These are phyloP conservation scores for Hypocryptadius cinnamomeus DNA, from an alignment of 2,113 vertebrate species.

Conservation along the genomic window DNA sequence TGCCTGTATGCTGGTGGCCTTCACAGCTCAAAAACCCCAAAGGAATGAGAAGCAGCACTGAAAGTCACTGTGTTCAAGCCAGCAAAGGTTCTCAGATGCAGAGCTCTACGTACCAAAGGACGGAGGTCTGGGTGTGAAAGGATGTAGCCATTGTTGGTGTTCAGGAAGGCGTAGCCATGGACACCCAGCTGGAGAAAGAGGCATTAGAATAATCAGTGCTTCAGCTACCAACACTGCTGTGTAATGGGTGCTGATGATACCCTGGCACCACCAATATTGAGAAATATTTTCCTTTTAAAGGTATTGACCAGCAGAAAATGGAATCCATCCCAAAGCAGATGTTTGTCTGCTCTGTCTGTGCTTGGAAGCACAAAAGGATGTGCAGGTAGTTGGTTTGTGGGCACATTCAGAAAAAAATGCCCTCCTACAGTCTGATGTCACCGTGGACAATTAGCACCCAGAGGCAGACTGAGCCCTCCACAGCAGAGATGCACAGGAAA, in stretches of 20 bases:
- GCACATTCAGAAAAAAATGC: neutral
- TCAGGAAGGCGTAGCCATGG: conserved; percentile 90
- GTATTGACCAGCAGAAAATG: neutral
- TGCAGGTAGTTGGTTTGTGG: neutral
- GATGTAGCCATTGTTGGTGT: conserved; percentile 96
- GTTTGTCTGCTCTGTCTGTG: neutral
- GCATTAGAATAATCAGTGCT: neutral
- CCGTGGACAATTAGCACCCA: accelerated
- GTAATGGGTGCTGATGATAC: neutral
- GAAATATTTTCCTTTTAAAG: neutral
- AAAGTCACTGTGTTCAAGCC: neutral
- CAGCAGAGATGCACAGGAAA: neutral
- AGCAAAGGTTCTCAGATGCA: neutral
- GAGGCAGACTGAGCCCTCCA: neutral
- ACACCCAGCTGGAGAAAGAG: conserved; percentile 80
- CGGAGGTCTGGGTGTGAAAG: conserved; percentile 93
- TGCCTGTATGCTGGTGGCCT: neutral
- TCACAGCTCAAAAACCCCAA: neutral
- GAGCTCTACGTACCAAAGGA: conserved; percentile 79
- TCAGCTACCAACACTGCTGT: neutral
- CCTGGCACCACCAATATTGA: neutral
- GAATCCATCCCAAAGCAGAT: neutral
- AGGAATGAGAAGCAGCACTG: neutral
- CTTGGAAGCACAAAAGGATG: neutral
- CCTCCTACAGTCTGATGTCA: neutral